phyloP scores from a whole-genome alignment of 1,140 invertebrate genomes.

The silkworm (Bombyx mori) region DNA sequence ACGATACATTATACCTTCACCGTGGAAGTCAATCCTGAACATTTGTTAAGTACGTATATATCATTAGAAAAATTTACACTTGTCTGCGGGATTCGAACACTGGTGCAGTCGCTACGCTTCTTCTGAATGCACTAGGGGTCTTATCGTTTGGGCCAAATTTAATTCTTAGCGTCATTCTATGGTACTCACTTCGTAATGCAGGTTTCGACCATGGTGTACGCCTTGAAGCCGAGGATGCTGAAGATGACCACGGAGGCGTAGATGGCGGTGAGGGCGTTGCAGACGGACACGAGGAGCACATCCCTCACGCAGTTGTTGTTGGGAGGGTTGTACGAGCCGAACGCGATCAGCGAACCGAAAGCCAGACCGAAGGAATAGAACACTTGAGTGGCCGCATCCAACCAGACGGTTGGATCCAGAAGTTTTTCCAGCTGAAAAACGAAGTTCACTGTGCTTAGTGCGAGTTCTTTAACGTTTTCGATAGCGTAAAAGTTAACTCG shows the following conservation, averaged over 20 bases:
- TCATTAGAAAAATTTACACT: too few species aligned
- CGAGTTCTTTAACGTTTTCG: too few species aligned
- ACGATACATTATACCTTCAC: background rate
- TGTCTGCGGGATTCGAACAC: too few species aligned
- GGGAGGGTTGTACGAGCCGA: slow-evolving; percentile 91
- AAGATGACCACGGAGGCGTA: slow-evolving; percentile 95
- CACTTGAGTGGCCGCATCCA: slow-evolving; percentile 95
- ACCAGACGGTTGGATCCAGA: slow-evolving; percentile 87
- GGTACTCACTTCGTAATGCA: slow-evolving; percentile 81
- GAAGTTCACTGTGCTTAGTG: slow-evolving; percentile 3
- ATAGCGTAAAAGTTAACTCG: too few species aligned
- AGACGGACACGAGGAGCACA: slow-evolving; percentile 89
- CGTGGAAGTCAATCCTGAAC: too few species aligned
- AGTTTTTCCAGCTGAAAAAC: slow-evolving; percentile 81
- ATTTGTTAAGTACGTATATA: too few species aligned
- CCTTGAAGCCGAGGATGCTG: slow-evolving; percentile 90
- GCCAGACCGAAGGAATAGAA: slow-evolving; percentile 96
- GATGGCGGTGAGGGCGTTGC: slow-evolving; percentile 93
- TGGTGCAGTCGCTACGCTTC: too few species aligned
- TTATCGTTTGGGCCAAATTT: too few species aligned
- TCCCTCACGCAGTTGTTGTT: slow-evolving; percentile 93
- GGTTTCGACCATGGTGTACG: slow-evolving; percentile 83
- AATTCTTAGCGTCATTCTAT: too few species aligned
- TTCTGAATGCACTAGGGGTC: too few species aligned
- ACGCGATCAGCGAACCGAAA: slow-evolving; percentile 93